phyloP scores from a whole-genome alignment of 1,140 invertebrate genomes.

The Helicorthomorpha holstii region DNA sequence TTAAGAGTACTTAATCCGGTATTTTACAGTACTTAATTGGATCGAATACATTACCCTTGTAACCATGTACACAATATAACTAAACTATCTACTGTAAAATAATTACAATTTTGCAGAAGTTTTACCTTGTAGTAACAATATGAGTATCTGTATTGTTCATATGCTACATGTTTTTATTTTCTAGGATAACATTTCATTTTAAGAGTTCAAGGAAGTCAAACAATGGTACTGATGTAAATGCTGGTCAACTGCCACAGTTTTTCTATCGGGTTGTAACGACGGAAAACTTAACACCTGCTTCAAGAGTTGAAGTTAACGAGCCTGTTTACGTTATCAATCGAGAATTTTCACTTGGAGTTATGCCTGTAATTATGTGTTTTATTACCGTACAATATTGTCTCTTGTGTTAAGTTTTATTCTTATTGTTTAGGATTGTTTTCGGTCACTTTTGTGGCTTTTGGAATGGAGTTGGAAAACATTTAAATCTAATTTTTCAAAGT shows the following conservation, averaged over 20 bases:
- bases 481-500: constrained; percentile 8
- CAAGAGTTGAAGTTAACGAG: constrained; percentile 39
- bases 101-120: too few relatives aligned
- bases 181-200: constrained; percentile 79
- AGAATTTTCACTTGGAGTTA: constrained; percentile 58
- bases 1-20: too few relatives aligned
- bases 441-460: constrained; percentile 48
- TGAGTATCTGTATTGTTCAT: not conserved
- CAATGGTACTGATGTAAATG: constrained; percentile 96
- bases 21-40: too few relatives aligned
- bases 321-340: constrained; percentile 53
- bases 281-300: constrained; percentile 41
- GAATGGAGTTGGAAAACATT: constrained; percentile 35
- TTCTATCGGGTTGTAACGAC: constrained; percentile 62
- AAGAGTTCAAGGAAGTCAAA: constrained; percentile 94
- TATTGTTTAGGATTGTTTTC: constrained; percentile 51
- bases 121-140: constrained; percentile 5
- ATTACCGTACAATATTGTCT: not conserved
- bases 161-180: constrained; percentile 14
- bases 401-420: not conserved
- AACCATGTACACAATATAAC: too few relatives aligned
- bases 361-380: constrained; percentile 29
- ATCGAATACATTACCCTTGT: too few relatives aligned
- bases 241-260: constrained; percentile 90
- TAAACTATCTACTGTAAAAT: too few relatives aligned